A percentile compares a stretch with the other conserved stretches of the same genome.
Conservation (phyloP, 2,797 vertebrate species). For the Hozukius guyotensis region DNA sequence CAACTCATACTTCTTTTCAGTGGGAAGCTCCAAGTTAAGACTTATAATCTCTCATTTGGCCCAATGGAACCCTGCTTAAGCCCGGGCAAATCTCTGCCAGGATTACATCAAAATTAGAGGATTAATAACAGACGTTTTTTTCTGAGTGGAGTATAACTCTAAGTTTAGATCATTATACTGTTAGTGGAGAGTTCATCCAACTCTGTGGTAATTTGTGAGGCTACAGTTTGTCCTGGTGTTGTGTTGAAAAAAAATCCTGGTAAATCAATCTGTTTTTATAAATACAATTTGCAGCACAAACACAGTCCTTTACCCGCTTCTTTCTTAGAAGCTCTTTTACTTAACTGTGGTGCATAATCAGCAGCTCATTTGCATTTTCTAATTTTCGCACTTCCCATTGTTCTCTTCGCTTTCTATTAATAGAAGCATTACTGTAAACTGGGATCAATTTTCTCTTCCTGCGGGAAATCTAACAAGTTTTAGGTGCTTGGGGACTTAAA, state of each 20-base stretch:
- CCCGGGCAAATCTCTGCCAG: slow-evolving; percentile 33
- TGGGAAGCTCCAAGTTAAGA: slow-evolving; percentile 30
- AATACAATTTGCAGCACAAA: background rate
- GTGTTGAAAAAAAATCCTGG: background rate
- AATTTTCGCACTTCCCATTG: background rate
- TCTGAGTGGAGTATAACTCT: slow-evolving; percentile 21
- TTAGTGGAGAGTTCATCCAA: background rate
- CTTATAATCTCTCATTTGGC: slow-evolving; percentile 59
- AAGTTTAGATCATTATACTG: slow-evolving; percentile 11
- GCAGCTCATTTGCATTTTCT: background rate
- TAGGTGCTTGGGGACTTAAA: background rate
- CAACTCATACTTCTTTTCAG: slow-evolving; percentile 14
- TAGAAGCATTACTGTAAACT: background rate
- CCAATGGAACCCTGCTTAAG: slow-evolving; percentile 33
- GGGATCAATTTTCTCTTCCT: background rate
- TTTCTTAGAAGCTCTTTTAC: background rate
- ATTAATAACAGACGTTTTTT: slow-evolving; percentile 46
- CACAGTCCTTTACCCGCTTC: background rate
- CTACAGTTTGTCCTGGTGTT: background rate
- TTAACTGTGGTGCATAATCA: background rate
- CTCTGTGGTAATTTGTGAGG: background rate
- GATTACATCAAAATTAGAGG: slow-evolving; percentile 60
- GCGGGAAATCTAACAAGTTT: background rate
- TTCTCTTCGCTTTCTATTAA: background rate
- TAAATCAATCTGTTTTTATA: background rate